Conservation (phyloP, 2,888 invertebrate species). For the Microplitis manilae region DNA sequence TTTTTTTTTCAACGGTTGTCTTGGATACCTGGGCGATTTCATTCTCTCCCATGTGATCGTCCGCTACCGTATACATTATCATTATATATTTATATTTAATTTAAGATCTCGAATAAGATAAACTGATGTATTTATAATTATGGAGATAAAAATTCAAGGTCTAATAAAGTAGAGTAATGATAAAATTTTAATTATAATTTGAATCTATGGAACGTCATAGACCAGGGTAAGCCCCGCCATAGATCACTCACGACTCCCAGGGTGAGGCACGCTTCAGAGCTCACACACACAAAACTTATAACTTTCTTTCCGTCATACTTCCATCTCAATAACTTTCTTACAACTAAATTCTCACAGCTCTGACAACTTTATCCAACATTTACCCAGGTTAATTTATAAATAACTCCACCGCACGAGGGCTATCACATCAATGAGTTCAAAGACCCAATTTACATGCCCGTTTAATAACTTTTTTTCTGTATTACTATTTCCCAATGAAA, state of each 20-base stretch:
- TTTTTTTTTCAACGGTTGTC: slow-evolving; percentile 1
- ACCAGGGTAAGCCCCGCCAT: slow-evolving; percentile 48
- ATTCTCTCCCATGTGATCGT: slow-evolving; percentile 74
- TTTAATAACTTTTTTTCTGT: slow-evolving; percentile 27
- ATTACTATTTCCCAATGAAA: not conserved
- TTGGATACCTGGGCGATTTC: slow-evolving; percentile 75
- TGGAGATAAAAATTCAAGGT: not conserved
- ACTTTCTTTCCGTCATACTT: not conserved
- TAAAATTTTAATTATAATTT: slow-evolving; percentile 17
- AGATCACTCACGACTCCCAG: slow-evolving; percentile 41
- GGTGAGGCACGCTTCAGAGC: slow-evolving; percentile 56
- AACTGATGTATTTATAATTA: too few relatives aligned
- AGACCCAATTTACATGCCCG: not conserved
- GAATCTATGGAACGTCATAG: slow-evolving; percentile 61
- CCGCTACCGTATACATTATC: slow-evolving; percentile 70
- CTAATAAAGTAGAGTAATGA: not conserved
- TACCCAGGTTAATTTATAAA: not conserved
- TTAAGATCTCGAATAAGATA: too few relatives aligned
- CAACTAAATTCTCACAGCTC: not conserved
- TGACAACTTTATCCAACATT: not conserved
- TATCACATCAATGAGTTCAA: slow-evolving; percentile 7
- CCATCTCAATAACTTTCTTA: not conserved
- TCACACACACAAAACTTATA: not conserved
- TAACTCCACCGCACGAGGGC: not conserved
- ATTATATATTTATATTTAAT: slow-evolving; percentile 39